Conservation (phyloP, 2,113 vertebrate genomes). For the Nipponia nippon region DNA sequence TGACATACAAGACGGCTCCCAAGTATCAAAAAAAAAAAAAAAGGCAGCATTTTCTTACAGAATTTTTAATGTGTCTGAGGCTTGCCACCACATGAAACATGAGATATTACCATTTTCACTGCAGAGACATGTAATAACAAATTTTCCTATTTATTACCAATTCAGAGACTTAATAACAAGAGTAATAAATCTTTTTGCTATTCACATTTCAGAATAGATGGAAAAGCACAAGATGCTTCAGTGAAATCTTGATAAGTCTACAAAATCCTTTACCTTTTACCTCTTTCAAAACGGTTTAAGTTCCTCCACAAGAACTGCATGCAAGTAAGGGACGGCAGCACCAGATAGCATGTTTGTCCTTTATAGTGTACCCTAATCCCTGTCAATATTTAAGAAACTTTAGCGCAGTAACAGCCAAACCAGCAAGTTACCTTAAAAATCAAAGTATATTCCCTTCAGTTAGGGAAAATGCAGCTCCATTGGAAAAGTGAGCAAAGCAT, state of each 20-base stretch:
- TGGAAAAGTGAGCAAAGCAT: not conserved
- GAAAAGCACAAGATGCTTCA: not conserved
- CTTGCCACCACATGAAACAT: not conserved
- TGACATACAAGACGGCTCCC: not conserved
- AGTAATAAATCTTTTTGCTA: not conserved
- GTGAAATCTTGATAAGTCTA: not conserved
- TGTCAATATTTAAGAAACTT: not conserved
- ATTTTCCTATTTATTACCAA: not conserved
- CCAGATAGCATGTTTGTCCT: not conserved
- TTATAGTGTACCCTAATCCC: not conserved
- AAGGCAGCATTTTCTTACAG: not conserved
- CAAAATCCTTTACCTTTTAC: not conserved
- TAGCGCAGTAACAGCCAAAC: not conserved
- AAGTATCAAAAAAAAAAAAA: not conserved
- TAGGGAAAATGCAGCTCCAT: not conserved
- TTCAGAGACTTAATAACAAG: not conserved
- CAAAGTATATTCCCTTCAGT: not conserved
- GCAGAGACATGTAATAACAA: not conserved
- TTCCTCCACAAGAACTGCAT: not conserved
- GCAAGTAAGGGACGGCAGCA: not conserved
- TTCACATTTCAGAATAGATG: not conserved
- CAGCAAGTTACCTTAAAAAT: not conserved
- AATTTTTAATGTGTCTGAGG: not conserved
- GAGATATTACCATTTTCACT: not conserved
- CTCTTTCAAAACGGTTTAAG: not conserved